phyloP scores from a whole-genome alignment of 2,888 invertebrate species.

The Emesis furor region DNA sequence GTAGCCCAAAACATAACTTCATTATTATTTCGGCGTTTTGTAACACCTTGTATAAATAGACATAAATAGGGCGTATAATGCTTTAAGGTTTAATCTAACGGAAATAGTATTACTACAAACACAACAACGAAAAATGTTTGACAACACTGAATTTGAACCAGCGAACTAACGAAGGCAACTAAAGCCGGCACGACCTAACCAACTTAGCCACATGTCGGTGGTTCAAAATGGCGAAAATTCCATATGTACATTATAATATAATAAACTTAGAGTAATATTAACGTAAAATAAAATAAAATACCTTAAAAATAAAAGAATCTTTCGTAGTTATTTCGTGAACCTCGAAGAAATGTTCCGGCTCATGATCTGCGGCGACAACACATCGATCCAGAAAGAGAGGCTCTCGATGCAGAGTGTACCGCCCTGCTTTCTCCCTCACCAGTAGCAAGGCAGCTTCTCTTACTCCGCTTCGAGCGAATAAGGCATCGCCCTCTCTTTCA shows the following conservation, averaged over 20 bases:
- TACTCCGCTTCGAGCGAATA: slow-evolving; percentile 95
- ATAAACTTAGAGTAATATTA: background rate
- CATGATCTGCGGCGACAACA: slow-evolving; percentile 97
- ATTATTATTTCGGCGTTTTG: too few relatives aligned
- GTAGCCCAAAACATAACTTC: too few relatives aligned
- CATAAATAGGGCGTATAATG: too few relatives aligned
- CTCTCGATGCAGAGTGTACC: slow-evolving; percentile 97
- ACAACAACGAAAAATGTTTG: too few relatives aligned
- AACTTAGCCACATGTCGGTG: too few relatives aligned
- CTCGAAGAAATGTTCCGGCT: slow-evolving; percentile 98
- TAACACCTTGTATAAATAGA: too few relatives aligned
- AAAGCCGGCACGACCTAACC: too few relatives aligned
- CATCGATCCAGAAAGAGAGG: slow-evolving; percentile 98
- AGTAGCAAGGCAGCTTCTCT: slow-evolving; percentile 97
- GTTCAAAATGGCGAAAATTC: too few relatives aligned
- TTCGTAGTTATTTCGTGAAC: slow-evolving; percentile 98
- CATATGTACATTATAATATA: too few relatives aligned
- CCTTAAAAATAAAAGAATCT: slow-evolving; percentile 98
- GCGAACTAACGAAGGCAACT: too few relatives aligned
- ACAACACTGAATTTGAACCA: too few relatives aligned
- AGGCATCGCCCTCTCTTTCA: slow-evolving; percentile 87
- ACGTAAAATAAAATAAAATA: slow-evolving; percentile 80
- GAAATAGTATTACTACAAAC: slow-evolving; percentile 25
- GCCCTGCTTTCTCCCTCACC: slow-evolving; percentile 97
- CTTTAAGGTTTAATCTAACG: slow-evolving; percentile 53